These are phyloP conservation scores for Troglohyphantes excavatus DNA, from an alignment of 2,888 invertebrate species.

Conservation along the genomic window DNA sequence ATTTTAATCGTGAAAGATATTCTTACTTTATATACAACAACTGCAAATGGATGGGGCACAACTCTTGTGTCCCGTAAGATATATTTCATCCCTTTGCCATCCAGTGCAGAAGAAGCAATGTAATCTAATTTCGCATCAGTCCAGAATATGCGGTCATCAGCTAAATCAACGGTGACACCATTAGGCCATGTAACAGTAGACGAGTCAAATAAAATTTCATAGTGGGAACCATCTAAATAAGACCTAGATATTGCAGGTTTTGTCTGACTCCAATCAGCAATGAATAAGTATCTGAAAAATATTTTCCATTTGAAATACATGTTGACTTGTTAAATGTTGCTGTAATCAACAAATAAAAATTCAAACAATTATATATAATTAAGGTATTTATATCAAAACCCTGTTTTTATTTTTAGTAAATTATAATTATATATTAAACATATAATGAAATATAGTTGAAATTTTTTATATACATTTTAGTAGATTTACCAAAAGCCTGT, in stretches of 20 bases:
- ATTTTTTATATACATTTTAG: no score
- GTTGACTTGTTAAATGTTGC: not conserved
- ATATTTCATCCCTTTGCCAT: slow-evolving; percentile 87
- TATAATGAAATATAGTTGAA: no score
- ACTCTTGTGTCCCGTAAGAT: slow-evolving; percentile 86
- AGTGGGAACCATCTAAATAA: slow-evolving; percentile 88
- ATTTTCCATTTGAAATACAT: not conserved
- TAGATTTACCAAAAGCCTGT: no score
- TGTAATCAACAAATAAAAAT: not conserved
- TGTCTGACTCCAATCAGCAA: slow-evolving; percentile 93
- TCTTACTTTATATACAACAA: slow-evolving; percentile 89
- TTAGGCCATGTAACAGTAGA: slow-evolving; percentile 91
- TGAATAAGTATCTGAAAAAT: slow-evolving; percentile 86
- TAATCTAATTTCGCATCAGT: slow-evolving; percentile 92
- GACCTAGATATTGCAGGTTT: slow-evolving; percentile 90
- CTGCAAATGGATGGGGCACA: slow-evolving; percentile 90
- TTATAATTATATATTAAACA: no score
- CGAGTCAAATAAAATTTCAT: slow-evolving; percentile 82
- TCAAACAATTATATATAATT: not conserved
- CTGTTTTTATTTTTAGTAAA: not conserved
- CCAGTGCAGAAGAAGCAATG: slow-evolving; percentile 89
- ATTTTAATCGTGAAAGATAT: no score
- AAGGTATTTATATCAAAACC: not conserved
- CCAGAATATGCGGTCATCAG: slow-evolving; percentile 92
- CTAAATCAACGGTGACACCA: slow-evolving; percentile 92